Base-by-base conservation (phyloP, 2,888 invertebrate species). In the Lasioglossum lativentre region DNA sequence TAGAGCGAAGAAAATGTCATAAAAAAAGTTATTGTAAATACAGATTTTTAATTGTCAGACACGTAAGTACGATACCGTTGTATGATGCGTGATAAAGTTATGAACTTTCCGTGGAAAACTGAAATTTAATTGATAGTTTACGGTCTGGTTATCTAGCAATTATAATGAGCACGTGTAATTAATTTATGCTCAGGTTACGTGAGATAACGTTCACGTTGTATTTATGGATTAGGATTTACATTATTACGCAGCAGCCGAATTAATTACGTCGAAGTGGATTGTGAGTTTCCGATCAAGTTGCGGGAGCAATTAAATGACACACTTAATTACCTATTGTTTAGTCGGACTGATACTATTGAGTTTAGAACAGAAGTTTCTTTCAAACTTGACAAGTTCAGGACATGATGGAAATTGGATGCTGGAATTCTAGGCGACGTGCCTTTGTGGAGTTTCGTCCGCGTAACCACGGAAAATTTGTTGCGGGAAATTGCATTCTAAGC, bases 161-260 rank as follows among this genome's bases (percentile, higher is more conserved):
- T 71, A 85, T 66, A 85, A 76, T 30, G 23, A 42, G 23, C 77
- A 30, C n/a, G 72, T 73, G 45, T 80, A 85, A 86, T 85, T 75
- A 86, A 86, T 85, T 77, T 75, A 77, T 70, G 63, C 71, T 71
- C 73, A 45, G 68, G 56, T 70, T 74, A 74, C 73, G 73, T 63
- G 85, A 77, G 85, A 85, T 85, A 85, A 78, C 80, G 68, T 42
- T 19, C 56, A 14, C 68, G 38, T 56, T 77, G 85, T 81, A 86
- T 86, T 77, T 85, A 86, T 84, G 80, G 74, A 85, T 86, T 81
- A 85, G 81, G 75, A 85, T 81, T 78, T 71, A 75, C 81, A 81
- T 75, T 81, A 77, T 78, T 59, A 75, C 63, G 16, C 34, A n/a
- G 73, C n/a, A 23, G 30, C 47, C 38, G 59, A 85, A 75, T 86